Base-by-base conservation (phyloP, 2,888 invertebrate species). In the Invenusta paracnida region DNA sequence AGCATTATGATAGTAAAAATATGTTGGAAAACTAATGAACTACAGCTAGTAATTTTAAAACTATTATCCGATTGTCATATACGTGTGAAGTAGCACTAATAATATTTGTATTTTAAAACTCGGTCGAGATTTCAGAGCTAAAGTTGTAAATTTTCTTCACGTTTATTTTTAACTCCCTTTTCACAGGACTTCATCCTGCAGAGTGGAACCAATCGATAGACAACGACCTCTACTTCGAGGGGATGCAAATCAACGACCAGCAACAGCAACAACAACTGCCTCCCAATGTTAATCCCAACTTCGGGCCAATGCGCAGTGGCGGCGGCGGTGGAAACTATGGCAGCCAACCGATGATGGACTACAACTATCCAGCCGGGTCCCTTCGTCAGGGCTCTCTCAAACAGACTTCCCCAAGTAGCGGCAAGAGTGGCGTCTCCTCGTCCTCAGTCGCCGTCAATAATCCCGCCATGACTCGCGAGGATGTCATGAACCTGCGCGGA, bases 381-480 rank as follows among this genome's bases (percentile, higher is more conserved):
- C 11, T 13, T 2, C 73, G 73, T 2, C 73, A 73, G 27, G 25
- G 11, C 5, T 73, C 73, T 23, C 17, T 73, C 23, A 73, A 73
- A 73, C 73, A 73, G 73, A 73, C 5, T 83, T 83, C 5, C 82
- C 66, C 48, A 23, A 23, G 67, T 27, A 67, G 67, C 66, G 0
- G 23, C 66, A 29, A 67, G 29, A n/a, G 0, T 1, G 66, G 67
- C n/a, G 25, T 23, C n/a, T n/a, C 29, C 28, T 0, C 67, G 27
- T 23, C 31, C 66, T 17, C 67, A 83, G 23, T 23, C 1, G 17
- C 29, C n/a, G 1, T 17, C 5, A 66, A 5, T 25, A 23, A 29
- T 29, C 1, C 84, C 66, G 82, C 67, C 23, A 2, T 67, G 23
- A 84, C 84, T 13, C 67, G 73, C 1, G 84, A 84, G 28, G 84